Evolutionary conservation across 2,113 vertebrate species (phyloP).

Genomic region (Tupaia tana): DNA sequence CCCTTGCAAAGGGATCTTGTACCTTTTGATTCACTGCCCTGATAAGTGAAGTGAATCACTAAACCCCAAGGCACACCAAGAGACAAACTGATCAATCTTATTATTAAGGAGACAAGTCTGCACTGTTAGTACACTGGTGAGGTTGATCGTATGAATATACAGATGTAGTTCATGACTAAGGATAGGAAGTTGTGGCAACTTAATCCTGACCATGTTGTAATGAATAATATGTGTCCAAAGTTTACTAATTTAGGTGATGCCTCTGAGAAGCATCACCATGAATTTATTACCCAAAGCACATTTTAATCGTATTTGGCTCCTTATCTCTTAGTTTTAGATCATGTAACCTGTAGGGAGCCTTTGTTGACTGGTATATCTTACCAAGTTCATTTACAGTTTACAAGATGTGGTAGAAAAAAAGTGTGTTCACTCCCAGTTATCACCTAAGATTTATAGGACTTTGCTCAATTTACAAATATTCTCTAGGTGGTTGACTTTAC

Average conservation of each 20-base stretch:
- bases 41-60: not conserved
- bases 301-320: constrained; percentile 45
- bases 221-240: not conserved
- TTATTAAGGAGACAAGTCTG: not conserved
- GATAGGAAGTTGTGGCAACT: not conserved
- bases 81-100: not conserved
- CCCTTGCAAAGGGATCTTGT: not conserved
- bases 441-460: constrained; percentile 56
- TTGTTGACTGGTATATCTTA: not conserved
- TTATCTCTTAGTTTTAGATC: constrained; percentile 18
- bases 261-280: not conserved
- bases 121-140: not conserved
- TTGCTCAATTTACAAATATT: constrained; percentile 15
- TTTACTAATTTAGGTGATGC: not conserved
- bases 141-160: too few species aligned
- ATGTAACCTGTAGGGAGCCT: not conserved
- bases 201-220: not conserved
- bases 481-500: constrained; percentile 37
- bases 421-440: constrained; percentile 42
- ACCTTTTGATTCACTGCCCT: not conserved
- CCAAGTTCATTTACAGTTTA: constrained; percentile 71
- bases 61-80: not conserved
- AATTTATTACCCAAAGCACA: constrained; percentile 9
- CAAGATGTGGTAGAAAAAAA: constrained; percentile 53
- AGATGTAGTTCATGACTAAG: not conserved